Percentiles rank a stretch among this genome's conserved stretches.
These are phyloP conservation scores for Chouioia cunea DNA, from an alignment of 2,888 invertebrate species.

Conservation along the genomic window DNA sequence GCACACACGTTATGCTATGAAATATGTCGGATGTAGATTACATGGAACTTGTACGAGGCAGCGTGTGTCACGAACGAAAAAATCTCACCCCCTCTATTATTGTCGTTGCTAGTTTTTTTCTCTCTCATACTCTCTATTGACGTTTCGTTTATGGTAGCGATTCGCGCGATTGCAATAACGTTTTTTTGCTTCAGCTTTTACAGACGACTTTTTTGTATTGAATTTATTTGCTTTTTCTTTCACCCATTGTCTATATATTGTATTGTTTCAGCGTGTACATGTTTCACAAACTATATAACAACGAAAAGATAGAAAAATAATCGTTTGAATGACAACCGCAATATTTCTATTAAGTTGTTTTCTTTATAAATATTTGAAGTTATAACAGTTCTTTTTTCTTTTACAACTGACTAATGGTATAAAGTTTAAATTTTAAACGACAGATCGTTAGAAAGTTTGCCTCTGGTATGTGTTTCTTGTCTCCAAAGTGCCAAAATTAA, in stretches of 20 bases:
- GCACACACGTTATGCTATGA: neutral
- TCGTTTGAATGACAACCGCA: too few relatives aligned
- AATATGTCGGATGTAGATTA: constrained; percentile 1
- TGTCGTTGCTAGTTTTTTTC: neutral
- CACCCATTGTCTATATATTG: neutral
- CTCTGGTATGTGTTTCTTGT: too few relatives aligned
- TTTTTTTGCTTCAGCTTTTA: neutral
- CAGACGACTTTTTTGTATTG: neutral
- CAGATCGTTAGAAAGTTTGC: too few relatives aligned
- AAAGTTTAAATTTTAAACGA: too few relatives aligned
- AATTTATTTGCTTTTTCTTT: neutral
- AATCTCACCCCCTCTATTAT: neutral
- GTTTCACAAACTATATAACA: neutral
- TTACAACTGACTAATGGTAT: too few relatives aligned
- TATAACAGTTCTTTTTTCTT: too few relatives aligned
- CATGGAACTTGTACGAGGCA: neutral
- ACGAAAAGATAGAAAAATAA: neutral
- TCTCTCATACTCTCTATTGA: neutral
- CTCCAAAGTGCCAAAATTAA: too few relatives aligned
- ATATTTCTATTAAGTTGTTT: too few relatives aligned
- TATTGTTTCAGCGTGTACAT: constrained; percentile 1
- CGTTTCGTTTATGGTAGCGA: neutral
- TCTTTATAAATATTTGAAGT: too few relatives aligned
- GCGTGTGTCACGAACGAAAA: neutral
- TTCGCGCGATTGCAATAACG: constrained; percentile 11